Percentiles rank a stretch among this genome's conserved stretches.
Conservation (phyloP, 2,888 invertebrate species). For the Petrophora chlorosata region DNA sequence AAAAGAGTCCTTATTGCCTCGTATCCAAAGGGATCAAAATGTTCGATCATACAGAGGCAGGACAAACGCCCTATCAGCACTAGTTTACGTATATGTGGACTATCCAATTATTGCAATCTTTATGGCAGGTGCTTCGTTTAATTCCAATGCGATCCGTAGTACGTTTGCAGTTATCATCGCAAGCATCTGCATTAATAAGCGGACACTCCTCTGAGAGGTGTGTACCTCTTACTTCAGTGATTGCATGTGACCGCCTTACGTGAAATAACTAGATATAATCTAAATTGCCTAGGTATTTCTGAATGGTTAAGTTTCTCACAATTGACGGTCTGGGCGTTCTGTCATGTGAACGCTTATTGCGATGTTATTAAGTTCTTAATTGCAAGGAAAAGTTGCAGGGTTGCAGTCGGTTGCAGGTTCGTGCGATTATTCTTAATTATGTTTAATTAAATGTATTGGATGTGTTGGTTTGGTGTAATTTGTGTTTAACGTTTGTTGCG, state of each 20-base stretch:
- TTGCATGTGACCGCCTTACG: slow-evolving; percentile 60
- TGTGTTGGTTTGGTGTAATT: slow-evolving; percentile 7
- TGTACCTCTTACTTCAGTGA: slow-evolving; percentile 40
- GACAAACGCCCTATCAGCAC: background rate
- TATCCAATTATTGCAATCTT: slow-evolving; percentile 20
- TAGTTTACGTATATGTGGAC: slow-evolving; percentile 4
- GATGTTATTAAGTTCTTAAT: slow-evolving; percentile 6
- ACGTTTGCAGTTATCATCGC: slow-evolving; percentile 29
- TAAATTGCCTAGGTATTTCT: slow-evolving; percentile 57
- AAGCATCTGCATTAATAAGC: slow-evolving; percentile 38
- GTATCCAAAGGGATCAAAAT: too few species aligned
- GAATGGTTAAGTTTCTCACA: slow-evolving; percentile 6
- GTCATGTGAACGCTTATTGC: slow-evolving; percentile 11
- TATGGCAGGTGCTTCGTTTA: slow-evolving; percentile 33
- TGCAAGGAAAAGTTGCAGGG: background rate
- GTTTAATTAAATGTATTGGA: slow-evolving; percentile 5
- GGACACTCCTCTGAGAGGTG: slow-evolving; percentile 31
- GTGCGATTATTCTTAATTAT: slow-evolving; percentile 18
- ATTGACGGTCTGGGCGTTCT: slow-evolving; percentile 6
- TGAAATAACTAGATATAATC: slow-evolving; percentile 61
- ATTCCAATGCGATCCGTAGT: slow-evolving; percentile 28
- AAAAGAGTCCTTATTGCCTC: too few species aligned
- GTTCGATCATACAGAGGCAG: too few species aligned
- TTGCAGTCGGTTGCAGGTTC: background rate
- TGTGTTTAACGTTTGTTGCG: slow-evolving; percentile 9